phyloP scores from a whole-genome alignment of 1,140 invertebrate genomes.

The Tetramorium alpestre region DNA sequence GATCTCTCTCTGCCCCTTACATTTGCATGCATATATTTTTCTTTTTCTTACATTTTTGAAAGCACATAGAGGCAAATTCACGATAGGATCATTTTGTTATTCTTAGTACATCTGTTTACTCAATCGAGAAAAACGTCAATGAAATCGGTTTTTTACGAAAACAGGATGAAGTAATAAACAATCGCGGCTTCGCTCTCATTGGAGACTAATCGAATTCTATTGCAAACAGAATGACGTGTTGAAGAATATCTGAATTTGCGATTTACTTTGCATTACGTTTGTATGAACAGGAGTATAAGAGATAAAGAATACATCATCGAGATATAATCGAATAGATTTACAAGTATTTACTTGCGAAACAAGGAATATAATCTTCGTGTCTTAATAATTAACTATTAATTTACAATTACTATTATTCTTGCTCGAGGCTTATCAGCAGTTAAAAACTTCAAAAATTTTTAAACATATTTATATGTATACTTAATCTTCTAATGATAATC shows the following conservation, averaged over 20 bases:
- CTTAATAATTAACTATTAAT: neutral
- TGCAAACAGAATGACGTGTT: neutral
- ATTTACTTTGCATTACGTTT: neutral
- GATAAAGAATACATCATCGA: neutral
- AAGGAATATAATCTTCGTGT: neutral
- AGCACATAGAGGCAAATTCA: neutral
- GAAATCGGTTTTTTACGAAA: neutral
- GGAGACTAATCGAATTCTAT: neutral
- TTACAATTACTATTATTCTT: neutral
- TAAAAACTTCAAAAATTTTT: neutral
- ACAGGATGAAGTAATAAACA: neutral
- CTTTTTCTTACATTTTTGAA: neutral
- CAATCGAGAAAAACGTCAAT: too few species aligned
- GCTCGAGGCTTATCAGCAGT: too few species aligned
- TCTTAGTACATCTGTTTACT: neutral
- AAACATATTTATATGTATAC: neutral
- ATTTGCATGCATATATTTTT: neutral
- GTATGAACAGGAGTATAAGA: too few species aligned
- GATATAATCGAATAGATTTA: neutral
- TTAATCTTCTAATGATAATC: neutral
- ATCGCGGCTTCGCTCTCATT: neutral
- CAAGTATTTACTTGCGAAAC: neutral
- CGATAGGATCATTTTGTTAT: neutral
- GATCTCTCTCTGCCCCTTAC: neutral
- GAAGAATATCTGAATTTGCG: neutral